Conservation (phyloP, 2,113 vertebrate genomes). For the Notarius quadriscutis region DNA sequence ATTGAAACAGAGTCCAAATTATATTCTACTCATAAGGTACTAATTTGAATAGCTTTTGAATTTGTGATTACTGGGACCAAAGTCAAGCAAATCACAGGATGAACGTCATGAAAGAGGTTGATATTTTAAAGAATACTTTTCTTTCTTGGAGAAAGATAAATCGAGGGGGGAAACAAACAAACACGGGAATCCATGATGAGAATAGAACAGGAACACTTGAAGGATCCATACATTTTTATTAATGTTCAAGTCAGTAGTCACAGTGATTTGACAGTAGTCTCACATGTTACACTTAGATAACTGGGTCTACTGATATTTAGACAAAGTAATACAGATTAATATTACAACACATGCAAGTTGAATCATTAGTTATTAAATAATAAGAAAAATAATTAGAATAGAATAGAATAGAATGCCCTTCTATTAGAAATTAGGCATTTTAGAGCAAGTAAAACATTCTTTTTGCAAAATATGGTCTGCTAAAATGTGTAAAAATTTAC, state of each 20-base stretch:
- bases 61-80: background rate
- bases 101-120: background rate
- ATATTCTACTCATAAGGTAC: background rate
- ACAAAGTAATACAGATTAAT: background rate
- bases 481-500: background rate
- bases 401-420: too few relatives aligned
- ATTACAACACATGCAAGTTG: background rate
- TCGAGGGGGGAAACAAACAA: background rate
- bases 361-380: background rate
- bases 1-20: background rate
- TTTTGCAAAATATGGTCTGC: background rate
- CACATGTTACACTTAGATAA: background rate
- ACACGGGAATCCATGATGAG: background rate
- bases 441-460: background rate
- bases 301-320: background rate
- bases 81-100: background rate
- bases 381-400: background rate
- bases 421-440: background rate
- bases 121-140: background rate
- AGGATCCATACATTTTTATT: background rate
- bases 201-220: background rate
- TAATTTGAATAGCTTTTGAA: background rate
- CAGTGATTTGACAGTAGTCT: background rate
- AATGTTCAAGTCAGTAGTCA: background rate
- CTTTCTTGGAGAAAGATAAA: too few relatives aligned